Evolutionary conservation across 2,797 vertebrate species (phyloP).

Genomic region (Triplophysa bombifrons): DNA sequence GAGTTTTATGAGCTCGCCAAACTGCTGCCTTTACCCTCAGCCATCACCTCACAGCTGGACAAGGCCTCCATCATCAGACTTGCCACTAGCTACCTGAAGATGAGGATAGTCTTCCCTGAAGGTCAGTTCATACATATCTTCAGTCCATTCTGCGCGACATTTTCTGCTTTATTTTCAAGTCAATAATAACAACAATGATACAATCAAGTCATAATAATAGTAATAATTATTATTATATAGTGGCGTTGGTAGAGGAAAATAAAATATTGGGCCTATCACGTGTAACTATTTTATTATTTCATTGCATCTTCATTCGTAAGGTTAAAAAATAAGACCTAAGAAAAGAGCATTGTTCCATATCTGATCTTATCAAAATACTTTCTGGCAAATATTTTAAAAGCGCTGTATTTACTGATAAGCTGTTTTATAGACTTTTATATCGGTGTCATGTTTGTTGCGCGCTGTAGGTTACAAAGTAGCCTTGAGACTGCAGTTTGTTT

Average conservation of each 20-base stretch:
- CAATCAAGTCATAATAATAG: too few species aligned
- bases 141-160: not conserved
- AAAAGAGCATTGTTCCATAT: not conserved
- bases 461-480: not conserved
- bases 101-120: conserved; percentile 95
- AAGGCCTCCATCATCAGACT: conserved; percentile 98
- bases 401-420: not conserved
- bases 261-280: too few species aligned
- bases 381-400: not conserved
- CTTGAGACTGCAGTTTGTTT: not conserved
- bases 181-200: not conserved
- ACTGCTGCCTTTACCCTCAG: conserved; percentile 92
- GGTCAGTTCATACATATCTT: conserved; percentile 73
- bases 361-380: not conserved
- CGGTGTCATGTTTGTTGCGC: not conserved
- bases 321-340: not conserved
- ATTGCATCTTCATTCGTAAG: not conserved
- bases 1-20: conserved; percentile 98
- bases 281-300: too few species aligned
- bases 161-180: not conserved
- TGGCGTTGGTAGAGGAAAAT: too few species aligned
- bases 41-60: conserved; percentile 98
- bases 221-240: too few species aligned
- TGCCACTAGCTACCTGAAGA: conserved; percentile 96
- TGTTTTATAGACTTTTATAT: not conserved